Percentiles rank a stretch among this genome's conserved stretches.
Evolutionary conservation across 2,113 vertebrate genomes (phyloP).

Genomic region (Polyodon spathula): DNA sequence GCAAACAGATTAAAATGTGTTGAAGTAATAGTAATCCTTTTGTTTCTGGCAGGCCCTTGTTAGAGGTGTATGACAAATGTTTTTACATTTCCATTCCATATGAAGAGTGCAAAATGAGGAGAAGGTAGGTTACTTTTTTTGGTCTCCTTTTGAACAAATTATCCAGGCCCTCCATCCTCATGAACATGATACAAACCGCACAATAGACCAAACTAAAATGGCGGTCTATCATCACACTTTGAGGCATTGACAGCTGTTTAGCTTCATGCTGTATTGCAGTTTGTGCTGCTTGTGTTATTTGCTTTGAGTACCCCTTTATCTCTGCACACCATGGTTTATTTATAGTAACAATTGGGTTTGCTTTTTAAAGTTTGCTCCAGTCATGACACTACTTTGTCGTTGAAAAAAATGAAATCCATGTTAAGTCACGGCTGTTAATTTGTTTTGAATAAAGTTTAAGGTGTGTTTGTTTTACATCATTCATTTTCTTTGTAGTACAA

Average conservation of each 20-base stretch:
- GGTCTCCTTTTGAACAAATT: neutral
- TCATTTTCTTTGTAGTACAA: constrained; percentile 40
- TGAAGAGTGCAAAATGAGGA: constrained; percentile 62
- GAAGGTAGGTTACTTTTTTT: constrained; percentile 43
- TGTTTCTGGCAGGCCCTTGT: constrained; percentile 43
- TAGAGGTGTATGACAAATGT: constrained; percentile 51
- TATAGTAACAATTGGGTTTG: too few species aligned
- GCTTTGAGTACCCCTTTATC: too few species aligned
- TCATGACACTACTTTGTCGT: too few species aligned
- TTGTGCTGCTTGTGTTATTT: too few species aligned
- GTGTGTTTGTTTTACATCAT: neutral
- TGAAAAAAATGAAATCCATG: neutral
- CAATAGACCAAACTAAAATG: too few species aligned
- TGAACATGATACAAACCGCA: neutral
- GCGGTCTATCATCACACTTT: too few species aligned
- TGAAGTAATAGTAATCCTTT: neutral
- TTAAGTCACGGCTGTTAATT: neutral
- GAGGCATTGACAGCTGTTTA: too few species aligned
- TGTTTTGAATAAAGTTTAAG: neutral
- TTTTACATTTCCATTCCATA: constrained; percentile 62
- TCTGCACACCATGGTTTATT: too few species aligned
- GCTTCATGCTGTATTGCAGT: too few species aligned
- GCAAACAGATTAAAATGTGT: neutral
- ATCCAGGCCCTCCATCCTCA: neutral
- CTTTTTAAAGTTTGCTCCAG: too few species aligned